These are phyloP conservation scores for Notarius lentiginosus DNA, from an alignment of 2,113 vertebrate species.

Conservation along the genomic window DNA sequence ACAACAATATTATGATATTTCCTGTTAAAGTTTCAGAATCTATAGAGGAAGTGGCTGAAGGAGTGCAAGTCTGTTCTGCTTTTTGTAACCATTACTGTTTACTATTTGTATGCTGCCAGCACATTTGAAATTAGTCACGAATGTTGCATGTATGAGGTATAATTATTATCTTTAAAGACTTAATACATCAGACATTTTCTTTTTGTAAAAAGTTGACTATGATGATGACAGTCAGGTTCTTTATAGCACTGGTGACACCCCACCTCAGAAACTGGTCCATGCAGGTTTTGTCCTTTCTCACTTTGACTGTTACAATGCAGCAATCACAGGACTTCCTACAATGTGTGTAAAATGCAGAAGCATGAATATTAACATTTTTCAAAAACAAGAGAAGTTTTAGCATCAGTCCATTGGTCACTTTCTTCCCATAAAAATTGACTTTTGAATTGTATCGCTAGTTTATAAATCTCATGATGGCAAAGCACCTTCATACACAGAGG, in stretches of 20 bases:
- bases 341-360: not conserved
- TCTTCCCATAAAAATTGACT: not conserved
- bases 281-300: not conserved
- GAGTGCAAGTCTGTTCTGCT: not conserved
- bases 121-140: not conserved
- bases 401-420: not conserved
- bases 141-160: not conserved
- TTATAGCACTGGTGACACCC: not conserved
- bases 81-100: not conserved
- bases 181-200: not conserved
- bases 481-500: not conserved
- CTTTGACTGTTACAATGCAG: not conserved
- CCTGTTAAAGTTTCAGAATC: not conserved
- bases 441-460: not conserved
- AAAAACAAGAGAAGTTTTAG: not conserved
- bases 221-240: not conserved
- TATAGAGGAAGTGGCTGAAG: not conserved
- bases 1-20: not conserved
- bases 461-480: not conserved
- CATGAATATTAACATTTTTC: not conserved
- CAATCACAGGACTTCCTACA: not conserved
- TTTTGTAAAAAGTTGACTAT: not conserved
- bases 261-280: not conserved
- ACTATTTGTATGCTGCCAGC: no score
- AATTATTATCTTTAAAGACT: not conserved